Base-by-base conservation (phyloP, 2,888 invertebrate species). In the Agonopterix heracliana region DNA sequence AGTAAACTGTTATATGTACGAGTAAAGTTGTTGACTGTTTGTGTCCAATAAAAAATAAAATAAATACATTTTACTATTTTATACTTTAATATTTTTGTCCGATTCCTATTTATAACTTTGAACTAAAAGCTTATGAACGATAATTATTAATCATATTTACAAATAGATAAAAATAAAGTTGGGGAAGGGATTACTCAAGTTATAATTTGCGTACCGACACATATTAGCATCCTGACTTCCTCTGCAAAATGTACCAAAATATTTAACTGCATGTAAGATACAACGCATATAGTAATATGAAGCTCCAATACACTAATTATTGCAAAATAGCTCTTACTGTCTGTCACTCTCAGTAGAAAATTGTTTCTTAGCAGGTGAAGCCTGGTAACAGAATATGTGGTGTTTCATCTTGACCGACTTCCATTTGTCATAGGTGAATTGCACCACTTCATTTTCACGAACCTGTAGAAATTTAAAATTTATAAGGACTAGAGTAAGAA, bases 361-460 rank as follows among this genome's bases (percentile, higher is more conserved):
- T 67, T 94, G 93, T 61, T 95, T 93, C 74, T 93, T 93, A 1
- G 94, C 93, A 0, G 96, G 95, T 1, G 95, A 95, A 0, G 95
- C 95, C 75, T 96, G 95, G 71, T 96, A 96, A 68, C 96, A 96
- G 74, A 96, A 95, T 56, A 96, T 94, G 66, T 96, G 95, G 77
- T 96, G 96, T 90, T 96, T 94, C 93, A 96, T 93, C 71, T 92
- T 92, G 0, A 95, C 94, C 4, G 93, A 92, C 67, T 93, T 92
- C 95, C 96, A 96, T 72, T 93, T 92, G 55, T 93, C 94, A 62
- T 95, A 96, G 2, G 94, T 93, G 71, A 96, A 96, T 60, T 94
- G 92, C 1, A 95, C 96, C 46, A 96, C 81, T 75, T 96, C 95
- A 69, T 94, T 93, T 78, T 95, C 95, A 17, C 95, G 91, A 38